Evolutionary conservation across 2,888 invertebrate species (phyloP).

Genomic region (Lapara coniferarum): DNA sequence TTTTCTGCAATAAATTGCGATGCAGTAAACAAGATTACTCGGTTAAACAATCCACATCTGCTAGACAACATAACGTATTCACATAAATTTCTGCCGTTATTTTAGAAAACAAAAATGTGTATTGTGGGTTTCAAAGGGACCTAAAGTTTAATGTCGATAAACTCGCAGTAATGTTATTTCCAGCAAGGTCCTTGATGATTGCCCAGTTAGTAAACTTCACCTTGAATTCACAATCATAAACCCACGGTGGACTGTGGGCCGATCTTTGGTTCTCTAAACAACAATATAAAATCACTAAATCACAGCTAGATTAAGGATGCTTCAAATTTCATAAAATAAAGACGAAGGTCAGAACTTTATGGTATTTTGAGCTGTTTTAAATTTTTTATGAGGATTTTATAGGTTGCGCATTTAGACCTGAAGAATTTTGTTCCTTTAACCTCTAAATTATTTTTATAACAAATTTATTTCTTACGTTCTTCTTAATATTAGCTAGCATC

Average conservation of each 20-base stretch:
- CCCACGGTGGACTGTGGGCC: conserved; percentile 42
- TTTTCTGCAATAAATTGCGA: conserved; percentile 6
- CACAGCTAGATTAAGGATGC: conserved; percentile 57
- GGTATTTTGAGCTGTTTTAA: conserved; percentile 25
- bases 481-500: neutral
- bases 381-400: conserved; percentile 27
- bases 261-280: conserved; percentile 64
- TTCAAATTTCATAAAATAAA: conserved; percentile 50
- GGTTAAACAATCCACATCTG: neutral
- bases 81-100: neutral
- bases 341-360: conserved; percentile 44
- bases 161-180: conserved; percentile 32
- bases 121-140: conserved; percentile 38
- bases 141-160: conserved; percentile 49
- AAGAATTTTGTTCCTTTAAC: conserved; percentile 4
- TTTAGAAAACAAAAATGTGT: neutral
- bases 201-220: conserved; percentile 53
- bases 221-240: conserved; percentile 61
- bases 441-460: conserved; percentile 10
- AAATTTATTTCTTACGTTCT: neutral
- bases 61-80: neutral
- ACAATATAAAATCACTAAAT: conserved; percentile 58
- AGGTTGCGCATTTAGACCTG: conserved; percentile 2
- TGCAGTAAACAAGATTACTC: conserved; percentile 9
- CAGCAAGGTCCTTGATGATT: conserved; percentile 48